These are phyloP conservation scores for Podabrus alpinus DNA, from an alignment of 2,888 invertebrate genomes.

Conservation along the genomic window DNA sequence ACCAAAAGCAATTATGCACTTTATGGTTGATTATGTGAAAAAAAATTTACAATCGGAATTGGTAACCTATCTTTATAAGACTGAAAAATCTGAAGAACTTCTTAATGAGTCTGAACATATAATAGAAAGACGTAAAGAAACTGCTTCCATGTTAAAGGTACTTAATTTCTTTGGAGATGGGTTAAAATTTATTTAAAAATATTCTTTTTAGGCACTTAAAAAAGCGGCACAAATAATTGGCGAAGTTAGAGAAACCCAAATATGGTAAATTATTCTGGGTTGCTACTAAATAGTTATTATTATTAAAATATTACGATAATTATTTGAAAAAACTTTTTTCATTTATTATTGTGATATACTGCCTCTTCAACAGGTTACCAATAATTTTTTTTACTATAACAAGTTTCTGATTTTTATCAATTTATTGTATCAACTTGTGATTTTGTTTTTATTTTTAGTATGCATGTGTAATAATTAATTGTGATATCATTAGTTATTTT, in stretches of 20 bases:
- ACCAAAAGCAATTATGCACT: constrained; percentile 99
- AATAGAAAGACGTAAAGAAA: constrained; percentile 93
- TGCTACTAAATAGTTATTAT: background rate
- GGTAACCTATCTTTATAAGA: constrained; percentile 97
- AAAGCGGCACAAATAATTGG: constrained; percentile 96
- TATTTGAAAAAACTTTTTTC: background rate
- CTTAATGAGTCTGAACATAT: constrained; percentile 97
- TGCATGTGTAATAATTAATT: too few species aligned
- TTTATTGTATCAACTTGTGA: background rate
- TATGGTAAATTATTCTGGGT: constrained; percentile 75
- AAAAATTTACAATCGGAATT: constrained; percentile 98
- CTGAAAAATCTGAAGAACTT: constrained; percentile 89
- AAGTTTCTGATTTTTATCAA: background rate
- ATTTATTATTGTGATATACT: background rate
- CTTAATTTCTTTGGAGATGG: constrained; percentile 32
- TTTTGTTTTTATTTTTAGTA: background rate
- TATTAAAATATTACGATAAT: background rate
- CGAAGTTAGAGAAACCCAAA: constrained; percentile 97
- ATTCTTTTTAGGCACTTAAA: constrained; percentile 82
- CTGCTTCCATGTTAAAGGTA: constrained; percentile 96
- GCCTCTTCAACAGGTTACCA: background rate
- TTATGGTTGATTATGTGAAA: constrained; percentile 96
- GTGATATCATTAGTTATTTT: background rate
- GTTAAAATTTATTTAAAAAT: background rate
- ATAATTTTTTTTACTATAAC: background rate